Evolutionary conservation across 2,888 invertebrate species (phyloP), one percentile per base, ranked within the genome.

Genomic region (Oligia latruncula): DNA sequence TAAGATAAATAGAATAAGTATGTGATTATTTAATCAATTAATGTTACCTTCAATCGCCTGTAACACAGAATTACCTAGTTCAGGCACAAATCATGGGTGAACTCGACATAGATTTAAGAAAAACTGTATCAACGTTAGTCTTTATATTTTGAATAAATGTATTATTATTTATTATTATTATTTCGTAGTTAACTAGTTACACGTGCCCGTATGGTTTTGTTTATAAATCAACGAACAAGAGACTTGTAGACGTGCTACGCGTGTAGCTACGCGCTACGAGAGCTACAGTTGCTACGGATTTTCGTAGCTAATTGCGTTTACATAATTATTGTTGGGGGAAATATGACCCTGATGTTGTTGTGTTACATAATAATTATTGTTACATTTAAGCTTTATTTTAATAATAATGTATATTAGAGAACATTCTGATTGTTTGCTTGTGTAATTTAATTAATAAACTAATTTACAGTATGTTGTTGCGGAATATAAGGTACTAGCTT

Each of bases 261-360:
- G 43, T 8, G 60, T 62, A 43, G 60, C 58, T 15, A 60, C 23
- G 8, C n/a, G 72, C 80, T 80, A 79, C 72, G 66, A 68, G n/a
- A 29, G 15, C 17, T 80, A 73, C 72, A 29, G 15, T 20, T 46
- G 40, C 29, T 70, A 80, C 68, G 80, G 17, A 17, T 68, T 78
- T 73, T 62, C 40, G 73, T 73, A 64, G 72, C 46, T 13, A 62
- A 40, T 62, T n/a, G 43, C 40, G 15, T 75, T 71, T 35, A 71
- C 35, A 4, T n/a, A 60, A 60, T 60, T 13, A n/a, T 60, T 60
- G 11, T 60, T 60, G 13, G 13, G 60, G n/a, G n/a, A n/a, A 60
- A 60, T n/a, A n/a, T 60, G 5, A 1, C 4, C 4, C 4, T 29
- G 0, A 60, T 4, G n/a, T n/a, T n/a, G 13, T 60, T n/a, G 60